Evolutionary conservation across 2,113 vertebrate species (phyloP).

Genomic region (Chiloscyllium plagiosum): DNA sequence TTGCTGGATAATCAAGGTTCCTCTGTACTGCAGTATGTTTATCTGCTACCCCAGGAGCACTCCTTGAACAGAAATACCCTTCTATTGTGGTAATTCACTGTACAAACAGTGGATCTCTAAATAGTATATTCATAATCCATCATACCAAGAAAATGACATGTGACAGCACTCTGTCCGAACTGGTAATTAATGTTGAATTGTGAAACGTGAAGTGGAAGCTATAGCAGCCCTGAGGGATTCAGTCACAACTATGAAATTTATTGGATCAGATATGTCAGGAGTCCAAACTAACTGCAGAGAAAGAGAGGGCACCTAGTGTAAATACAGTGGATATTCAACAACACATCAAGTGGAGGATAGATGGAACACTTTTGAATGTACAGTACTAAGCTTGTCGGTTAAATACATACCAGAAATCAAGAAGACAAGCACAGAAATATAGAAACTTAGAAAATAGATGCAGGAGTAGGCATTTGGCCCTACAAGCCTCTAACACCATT

Average conservation of each 20-base stretch:
- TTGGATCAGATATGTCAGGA: neutral
- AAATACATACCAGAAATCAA: neutral
- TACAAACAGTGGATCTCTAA: neutral
- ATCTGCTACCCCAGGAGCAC: neutral
- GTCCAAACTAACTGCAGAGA: neutral
- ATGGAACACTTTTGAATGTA: neutral
- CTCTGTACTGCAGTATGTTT: neutral
- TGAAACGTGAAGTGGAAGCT: neutral
- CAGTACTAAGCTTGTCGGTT: neutral
- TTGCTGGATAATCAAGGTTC: no score
- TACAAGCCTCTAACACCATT: no score
- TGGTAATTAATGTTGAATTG: neutral
- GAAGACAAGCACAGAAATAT: no score
- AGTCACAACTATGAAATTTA: neutral
- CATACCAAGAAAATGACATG: neutral
- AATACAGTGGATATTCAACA: neutral
- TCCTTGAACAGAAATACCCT: neutral
- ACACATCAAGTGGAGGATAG: neutral
- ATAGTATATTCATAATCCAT: neutral
- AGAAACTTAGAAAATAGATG: no score
- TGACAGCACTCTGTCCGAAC: neutral
- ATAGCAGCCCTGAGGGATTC: neutral
- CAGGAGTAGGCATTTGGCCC: no score
- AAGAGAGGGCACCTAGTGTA: neutral
- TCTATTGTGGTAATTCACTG: neutral